A percentile compares a stretch with the other conserved stretches of the same genome.
These are phyloP conservation scores for Xiphydria camelus DNA, from an alignment of 2,888 invertebrate genomes.

Conservation along the genomic window DNA sequence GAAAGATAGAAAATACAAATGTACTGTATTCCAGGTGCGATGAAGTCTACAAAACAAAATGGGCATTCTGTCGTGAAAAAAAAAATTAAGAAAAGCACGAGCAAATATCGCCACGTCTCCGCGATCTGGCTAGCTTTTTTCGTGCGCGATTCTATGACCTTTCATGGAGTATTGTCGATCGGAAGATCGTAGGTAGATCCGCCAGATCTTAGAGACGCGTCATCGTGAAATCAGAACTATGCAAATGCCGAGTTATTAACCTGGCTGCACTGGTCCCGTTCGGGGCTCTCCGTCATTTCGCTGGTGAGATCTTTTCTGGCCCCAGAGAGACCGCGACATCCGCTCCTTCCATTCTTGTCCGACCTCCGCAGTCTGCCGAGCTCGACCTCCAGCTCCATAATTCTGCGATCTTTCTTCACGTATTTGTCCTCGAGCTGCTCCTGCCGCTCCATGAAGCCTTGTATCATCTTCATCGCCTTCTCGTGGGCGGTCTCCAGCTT, in stretches of 20 bases:
- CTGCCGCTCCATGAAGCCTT: conserved; percentile 63
- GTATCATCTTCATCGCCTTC: conserved; percentile 64
- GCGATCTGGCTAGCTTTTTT: too few relatives aligned
- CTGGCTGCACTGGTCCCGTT: conserved; percentile 47
- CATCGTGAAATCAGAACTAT: too few relatives aligned
- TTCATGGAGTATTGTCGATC: too few relatives aligned
- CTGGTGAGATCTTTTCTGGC: conserved; percentile 33
- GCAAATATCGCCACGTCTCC: too few relatives aligned
- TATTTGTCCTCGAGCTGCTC: conserved; percentile 61
- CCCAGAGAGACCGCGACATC: too few relatives aligned
- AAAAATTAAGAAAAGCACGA: too few relatives aligned
- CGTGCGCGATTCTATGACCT: too few relatives aligned
- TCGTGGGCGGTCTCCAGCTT: conserved; percentile 62
- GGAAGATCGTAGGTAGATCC: too few relatives aligned
- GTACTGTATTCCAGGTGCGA: background rate
- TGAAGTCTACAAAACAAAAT: too few relatives aligned
- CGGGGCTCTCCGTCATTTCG: conserved; percentile 40
- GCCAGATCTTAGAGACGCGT: too few relatives aligned
- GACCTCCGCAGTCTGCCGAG: conserved; percentile 21
- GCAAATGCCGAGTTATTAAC: conserved; percentile 42
- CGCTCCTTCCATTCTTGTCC: conserved; percentile 5
- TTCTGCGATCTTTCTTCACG: conserved; percentile 41
- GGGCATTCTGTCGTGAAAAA: too few relatives aligned
- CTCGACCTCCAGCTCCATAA: conserved; percentile 42
- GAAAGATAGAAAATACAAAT: conserved; percentile 35